A percentile compares a stretch with the other conserved stretches of the same genome.
Evolutionary conservation across 2,113 vertebrate species (phyloP).

Genomic region (Hypocryptadius cinnamomeus): DNA sequence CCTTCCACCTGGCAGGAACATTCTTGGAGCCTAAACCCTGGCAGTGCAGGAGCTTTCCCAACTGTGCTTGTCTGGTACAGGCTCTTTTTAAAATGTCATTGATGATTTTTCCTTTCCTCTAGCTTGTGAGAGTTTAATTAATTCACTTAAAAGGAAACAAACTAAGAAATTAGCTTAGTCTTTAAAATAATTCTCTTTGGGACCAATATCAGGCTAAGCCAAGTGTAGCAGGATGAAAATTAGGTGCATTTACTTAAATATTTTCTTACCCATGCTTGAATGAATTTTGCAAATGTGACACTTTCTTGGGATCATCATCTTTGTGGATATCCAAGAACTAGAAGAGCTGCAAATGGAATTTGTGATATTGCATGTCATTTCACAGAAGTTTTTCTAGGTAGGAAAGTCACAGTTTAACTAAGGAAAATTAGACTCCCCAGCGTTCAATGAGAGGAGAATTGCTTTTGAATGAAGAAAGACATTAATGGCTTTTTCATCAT

Average conservation of each 20-base stretch:
- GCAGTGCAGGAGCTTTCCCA: not conserved
- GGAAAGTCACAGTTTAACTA: not conserved
- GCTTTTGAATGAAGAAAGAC: not conserved
- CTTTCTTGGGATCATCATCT: not conserved
- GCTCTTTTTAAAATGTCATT: not conserved
- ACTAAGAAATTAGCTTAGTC: not conserved
- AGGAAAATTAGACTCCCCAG: not conserved
- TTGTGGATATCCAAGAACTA: not conserved
- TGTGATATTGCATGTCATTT: not conserved
- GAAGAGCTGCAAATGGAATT: not conserved
- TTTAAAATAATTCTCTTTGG: not conserved
- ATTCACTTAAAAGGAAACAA: not conserved
- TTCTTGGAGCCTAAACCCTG: not conserved
- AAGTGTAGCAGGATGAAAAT: not conserved
- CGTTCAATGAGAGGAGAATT: not conserved
- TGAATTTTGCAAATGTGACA: not conserved
- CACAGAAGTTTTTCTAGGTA: not conserved
- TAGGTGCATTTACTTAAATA: not conserved
- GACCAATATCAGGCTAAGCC: not conserved
- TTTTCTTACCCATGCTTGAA: not conserved
- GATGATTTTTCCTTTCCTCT: not conserved
- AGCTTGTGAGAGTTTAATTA: not conserved
- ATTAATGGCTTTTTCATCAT: not conserved
- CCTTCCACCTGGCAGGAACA: not conserved
- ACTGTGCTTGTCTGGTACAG: not conserved